Evolutionary conservation across 2,888 invertebrate genomes (phyloP), one percentile per base, ranked within the genome.

Genomic region (Boloria selene): DNA sequence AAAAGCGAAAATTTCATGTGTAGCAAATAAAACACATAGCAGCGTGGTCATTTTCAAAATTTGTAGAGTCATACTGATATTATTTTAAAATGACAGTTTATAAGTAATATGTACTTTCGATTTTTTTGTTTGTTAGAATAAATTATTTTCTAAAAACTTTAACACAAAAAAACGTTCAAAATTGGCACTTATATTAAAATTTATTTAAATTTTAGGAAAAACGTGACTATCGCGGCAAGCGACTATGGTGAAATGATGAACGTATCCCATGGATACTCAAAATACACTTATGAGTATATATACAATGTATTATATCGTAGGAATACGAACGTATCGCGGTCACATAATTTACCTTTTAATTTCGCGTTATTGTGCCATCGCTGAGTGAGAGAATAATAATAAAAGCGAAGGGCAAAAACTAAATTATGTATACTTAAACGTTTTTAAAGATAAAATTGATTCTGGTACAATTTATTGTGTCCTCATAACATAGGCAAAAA

Each of bases 221-320:
- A 52, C 45, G 38, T 38, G 10, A 38, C 56, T 38, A 52, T 44
- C 16, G 18, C 61, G 51, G 13, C 26, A 31, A 38, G 54, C 14
- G 56, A 31, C 52, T 42, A 45, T 61, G n/a, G 51, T 65, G 31
- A 54, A 65, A 44, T 65, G 65, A 44, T 65, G 16, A 17, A 44
- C 10, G 26, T 45, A 44, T 44, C 44, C 44, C 45, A 45, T 56
- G 22, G 56, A 22, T 56, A 56, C 56, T 22, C 44, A n/a, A 56
- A n/a, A 56, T 56, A 4, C 4, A n/a, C 10, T 45, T n/a, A 22
- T 44, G 18, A n/a, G 22, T 44, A 45, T 22, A 22, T 26, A 42
- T 17, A 10, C 7, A 45, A 22, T 3, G 3, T 54, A 14, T 22
- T 44, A 17, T 16, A 6, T 55, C n/a, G 10, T 22, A n/a, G 14